phyloP scores from a whole-genome alignment of 2,888 invertebrate species.

The Holacanthella duospinosa region DNA sequence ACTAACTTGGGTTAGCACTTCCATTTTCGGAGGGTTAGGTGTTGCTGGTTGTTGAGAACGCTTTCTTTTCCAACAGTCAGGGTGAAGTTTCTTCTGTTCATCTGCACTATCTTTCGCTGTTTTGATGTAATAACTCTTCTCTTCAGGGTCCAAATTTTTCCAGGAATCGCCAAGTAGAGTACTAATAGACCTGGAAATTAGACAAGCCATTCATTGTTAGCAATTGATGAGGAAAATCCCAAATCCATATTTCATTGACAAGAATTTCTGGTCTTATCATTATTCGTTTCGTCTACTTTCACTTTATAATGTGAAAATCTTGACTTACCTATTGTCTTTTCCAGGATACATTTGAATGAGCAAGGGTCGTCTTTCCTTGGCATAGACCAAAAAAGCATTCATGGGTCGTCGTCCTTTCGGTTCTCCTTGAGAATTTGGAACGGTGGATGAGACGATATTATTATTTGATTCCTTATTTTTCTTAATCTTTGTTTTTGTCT shows the following conservation, averaged over 20 bases:
- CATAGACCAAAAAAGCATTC: slow-evolving; percentile 49
- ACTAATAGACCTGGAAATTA: slow-evolving; percentile 44
- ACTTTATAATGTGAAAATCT: not conserved
- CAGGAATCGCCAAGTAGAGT: slow-evolving; percentile 46
- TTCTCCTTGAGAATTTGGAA: slow-evolving; percentile 12
- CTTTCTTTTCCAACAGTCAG: slow-evolving; percentile 48
- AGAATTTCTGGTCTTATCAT: not conserved
- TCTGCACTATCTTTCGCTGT: slow-evolving; percentile 44
- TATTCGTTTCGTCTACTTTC: too few relatives aligned
- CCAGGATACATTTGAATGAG: slow-evolving; percentile 46
- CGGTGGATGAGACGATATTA: not conserved
- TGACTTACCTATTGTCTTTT: slow-evolving; percentile 46
- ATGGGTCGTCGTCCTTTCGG: slow-evolving; percentile 42
- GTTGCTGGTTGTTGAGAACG: slow-evolving; percentile 38
- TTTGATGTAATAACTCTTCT: slow-evolving; percentile 42
- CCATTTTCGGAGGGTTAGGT: not conserved
- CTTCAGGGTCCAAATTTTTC: slow-evolving; percentile 42
- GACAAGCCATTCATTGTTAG: not conserved
- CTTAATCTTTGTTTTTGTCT: slow-evolving; percentile 17
- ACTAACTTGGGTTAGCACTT: not conserved
- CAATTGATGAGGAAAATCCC: not conserved
- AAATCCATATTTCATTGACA: not conserved
- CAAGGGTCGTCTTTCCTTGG: slow-evolving; percentile 44
- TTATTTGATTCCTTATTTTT: slow-evolving; percentile 11
- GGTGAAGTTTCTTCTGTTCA: slow-evolving; percentile 44